Percentiles rank a stretch among this genome's conserved stretches.
Conservation (phyloP, 1,140 invertebrate genomes). For the Papilio dardanus region DNA sequence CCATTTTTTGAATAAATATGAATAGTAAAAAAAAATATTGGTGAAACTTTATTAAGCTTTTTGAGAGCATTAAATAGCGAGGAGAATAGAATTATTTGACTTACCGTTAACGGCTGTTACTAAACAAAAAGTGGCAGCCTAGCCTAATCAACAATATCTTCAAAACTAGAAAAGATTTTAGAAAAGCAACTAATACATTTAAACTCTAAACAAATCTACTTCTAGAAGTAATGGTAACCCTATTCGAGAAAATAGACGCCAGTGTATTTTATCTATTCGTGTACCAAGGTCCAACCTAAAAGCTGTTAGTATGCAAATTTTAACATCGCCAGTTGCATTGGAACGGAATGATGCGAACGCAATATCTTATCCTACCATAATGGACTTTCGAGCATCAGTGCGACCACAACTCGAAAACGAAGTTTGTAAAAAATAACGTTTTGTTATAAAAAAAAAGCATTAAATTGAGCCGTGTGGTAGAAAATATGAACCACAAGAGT, state of each 20-base stretch:
- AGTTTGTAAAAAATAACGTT: not conserved
- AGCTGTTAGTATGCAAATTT: constrained; percentile 38
- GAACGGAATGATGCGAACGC: constrained; percentile 28
- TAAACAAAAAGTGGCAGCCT: not conserved
- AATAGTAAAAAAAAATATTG: too few relatives aligned
- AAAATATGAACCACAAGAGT: too few relatives aligned
- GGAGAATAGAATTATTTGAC: too few relatives aligned
- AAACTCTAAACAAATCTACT: not conserved
- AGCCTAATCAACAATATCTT: not conserved
- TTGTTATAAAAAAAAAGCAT: not conserved
- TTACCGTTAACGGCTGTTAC: not conserved
- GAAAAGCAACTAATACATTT: not conserved
- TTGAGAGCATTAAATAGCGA: too few relatives aligned
- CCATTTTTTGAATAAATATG: too few relatives aligned
- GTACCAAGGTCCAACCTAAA: constrained; percentile 37
- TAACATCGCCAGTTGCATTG: constrained; percentile 29
- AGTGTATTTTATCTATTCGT: constrained; percentile 35
- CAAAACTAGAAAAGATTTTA: too few relatives aligned
- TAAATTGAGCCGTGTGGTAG: not conserved
- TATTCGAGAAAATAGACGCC: not conserved
- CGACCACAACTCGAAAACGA: not conserved
- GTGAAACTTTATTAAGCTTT: too few relatives aligned
- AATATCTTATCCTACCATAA: constrained; percentile 30
- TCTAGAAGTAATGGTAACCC: not conserved
- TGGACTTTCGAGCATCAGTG: constrained; percentile 21